Percentiles rank a stretch among this genome's conserved stretches.
phyloP scores from a whole-genome alignment of 2,797 vertebrate genomes.

The Enteromius paludinosus region DNA sequence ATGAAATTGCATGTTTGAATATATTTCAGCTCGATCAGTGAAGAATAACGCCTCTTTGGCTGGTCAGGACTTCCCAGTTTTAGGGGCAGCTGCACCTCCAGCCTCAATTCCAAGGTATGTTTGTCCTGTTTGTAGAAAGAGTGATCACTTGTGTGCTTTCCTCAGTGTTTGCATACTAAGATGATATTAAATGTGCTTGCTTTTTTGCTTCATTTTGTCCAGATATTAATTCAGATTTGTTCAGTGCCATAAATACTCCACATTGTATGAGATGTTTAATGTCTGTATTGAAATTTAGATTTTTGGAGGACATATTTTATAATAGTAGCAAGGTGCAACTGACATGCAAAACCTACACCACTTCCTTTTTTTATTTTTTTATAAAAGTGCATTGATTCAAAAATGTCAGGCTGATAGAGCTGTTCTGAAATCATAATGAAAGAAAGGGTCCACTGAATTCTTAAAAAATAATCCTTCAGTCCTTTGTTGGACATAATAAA shows the following conservation, averaged over 20 bases:
- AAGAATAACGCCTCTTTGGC: slow-evolving; percentile 73
- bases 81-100: slow-evolving; percentile 72
- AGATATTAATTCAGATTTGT: neutral
- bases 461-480: neutral
- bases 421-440: neutral
- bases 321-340: neutral
- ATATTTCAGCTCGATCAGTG: slow-evolving; percentile 71
- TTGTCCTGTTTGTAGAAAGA: neutral
- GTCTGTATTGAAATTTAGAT: neutral
- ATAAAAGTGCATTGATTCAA: neutral
- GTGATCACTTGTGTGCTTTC: neutral
- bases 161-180: neutral
- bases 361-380: neutral
- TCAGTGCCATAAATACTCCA: neutral
- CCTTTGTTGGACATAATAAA: neutral
- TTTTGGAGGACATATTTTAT: neutral
- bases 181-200: neutral
- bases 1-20: neutral
- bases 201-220: neutral
- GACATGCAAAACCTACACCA: neutral
- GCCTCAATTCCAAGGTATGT: slow-evolving; percentile 65
- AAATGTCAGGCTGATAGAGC: neutral
- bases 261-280: neutral
- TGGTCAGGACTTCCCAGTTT: slow-evolving; percentile 83
- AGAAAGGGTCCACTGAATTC: neutral